Base-by-base conservation (phyloP, 1,140 invertebrate genomes). In the Sarcophaga bullata region DNA sequence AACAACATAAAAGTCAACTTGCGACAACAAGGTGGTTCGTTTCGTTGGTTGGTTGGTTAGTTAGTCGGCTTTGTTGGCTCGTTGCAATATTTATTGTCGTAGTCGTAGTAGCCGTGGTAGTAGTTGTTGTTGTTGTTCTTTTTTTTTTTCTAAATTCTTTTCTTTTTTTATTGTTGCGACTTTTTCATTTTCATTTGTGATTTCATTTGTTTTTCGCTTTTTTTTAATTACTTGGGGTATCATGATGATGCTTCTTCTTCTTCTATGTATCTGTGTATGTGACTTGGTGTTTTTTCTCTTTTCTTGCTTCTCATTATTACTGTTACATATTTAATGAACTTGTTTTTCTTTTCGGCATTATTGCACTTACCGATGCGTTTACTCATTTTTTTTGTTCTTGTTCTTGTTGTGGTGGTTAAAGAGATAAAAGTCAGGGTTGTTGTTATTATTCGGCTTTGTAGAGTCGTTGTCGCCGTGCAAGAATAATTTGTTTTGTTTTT, bases 21-120 rank as follows among this genome's bases (percentile, higher is more conserved):
- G 75, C 75, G 75, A 78, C 75, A 37, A 37, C 25, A 78, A 78
- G 75, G 75, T 78, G 62, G 62, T 68, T 37, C 25, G 25, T 37
- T 37, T 37, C 25, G 25, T 37, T 37, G 11, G 54, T n/a, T 58
- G 11, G 54, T 15, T 58, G 11, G 54, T 68, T 68, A 37, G 25
- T 37, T 37, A 37, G 25, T 37, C 25, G 25, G 62, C 58, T 62
- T 62, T 62, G 15, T 19, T 68, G n/a, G 8, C 17, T 37, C 25
- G 25, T 37, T 37, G 25, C 25, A 37, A 37, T 37, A 37, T 37
- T 37, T 37, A 37, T 37, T 37, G 25, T 37, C 25, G 25, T 37
- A 37, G 25, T 37, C 25, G 25, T 37, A 37, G 25, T 37, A 37
- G 25, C 25, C 25, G 25, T 37, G 25, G 4, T 37, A 37, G 25